Conservation (phyloP, 2,797 vertebrate genomes). For the Distichodus sexfasciatus region DNA sequence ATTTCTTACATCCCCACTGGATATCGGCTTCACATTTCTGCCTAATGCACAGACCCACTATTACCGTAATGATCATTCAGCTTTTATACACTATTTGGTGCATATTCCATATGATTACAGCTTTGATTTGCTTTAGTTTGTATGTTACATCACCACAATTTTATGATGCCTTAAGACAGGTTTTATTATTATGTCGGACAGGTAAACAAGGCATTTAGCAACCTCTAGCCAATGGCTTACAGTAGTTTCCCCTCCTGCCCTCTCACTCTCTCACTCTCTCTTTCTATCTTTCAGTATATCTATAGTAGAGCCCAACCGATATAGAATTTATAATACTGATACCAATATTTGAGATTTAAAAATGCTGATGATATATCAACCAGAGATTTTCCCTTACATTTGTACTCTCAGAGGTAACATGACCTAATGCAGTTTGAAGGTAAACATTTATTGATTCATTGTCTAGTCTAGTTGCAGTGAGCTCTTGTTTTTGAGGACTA, state of each 20-base stretch:
- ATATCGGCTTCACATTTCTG: neutral
- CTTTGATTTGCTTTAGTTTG: neutral
- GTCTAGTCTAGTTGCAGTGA: too few relatives aligned
- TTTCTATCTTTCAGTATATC: constrained; percentile 25
- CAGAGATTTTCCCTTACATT: too few relatives aligned
- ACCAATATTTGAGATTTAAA: too few relatives aligned
- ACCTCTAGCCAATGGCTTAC: neutral
- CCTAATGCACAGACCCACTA: neutral
- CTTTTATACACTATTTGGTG: neutral
- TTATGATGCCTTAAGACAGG: neutral
- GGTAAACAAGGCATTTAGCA: neutral
- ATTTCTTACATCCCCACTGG: neutral
- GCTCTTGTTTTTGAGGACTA: too few relatives aligned
- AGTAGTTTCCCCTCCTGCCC: constrained; percentile 31
- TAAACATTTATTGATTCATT: too few relatives aligned
- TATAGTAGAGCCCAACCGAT: too few relatives aligned
- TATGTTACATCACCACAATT: neutral
- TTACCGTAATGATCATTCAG: neutral
- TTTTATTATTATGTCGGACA: neutral
- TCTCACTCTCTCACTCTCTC: constrained; percentile 17
- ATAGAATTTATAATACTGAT: too few relatives aligned
- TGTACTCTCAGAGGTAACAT: too few relatives aligned
- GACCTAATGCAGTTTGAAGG: too few relatives aligned
- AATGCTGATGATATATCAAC: too few relatives aligned
- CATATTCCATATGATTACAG: neutral